Percentiles rank a stretch among this genome's conserved stretches.
Evolutionary conservation across 2,888 invertebrate genomes (phyloP).

Genomic region (Trypoxylon attenuatum): DNA sequence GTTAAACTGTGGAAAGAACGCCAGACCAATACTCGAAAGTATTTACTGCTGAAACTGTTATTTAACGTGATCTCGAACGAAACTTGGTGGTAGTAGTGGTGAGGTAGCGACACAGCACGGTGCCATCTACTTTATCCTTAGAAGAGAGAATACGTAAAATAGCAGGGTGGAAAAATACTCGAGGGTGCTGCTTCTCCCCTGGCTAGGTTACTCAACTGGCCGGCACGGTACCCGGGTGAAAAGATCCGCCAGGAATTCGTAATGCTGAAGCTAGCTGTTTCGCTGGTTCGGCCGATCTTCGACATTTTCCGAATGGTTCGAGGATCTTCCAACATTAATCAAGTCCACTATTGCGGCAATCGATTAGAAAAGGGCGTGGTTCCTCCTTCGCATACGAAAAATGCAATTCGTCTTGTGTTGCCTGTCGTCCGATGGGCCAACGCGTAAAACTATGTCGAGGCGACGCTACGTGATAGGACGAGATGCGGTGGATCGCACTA

Average conservation of each 20-base stretch:
- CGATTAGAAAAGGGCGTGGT: conserved; percentile 36
- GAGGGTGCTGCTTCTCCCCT: no score
- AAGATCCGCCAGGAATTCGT: conserved; percentile 19
- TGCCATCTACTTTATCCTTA: background rate
- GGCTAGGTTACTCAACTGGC: no score
- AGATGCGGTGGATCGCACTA: no score
- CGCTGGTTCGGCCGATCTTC: conserved; percentile 6
- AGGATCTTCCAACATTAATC: conserved; percentile 34
- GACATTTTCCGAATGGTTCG: conserved; percentile 22
- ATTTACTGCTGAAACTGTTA: conserved; percentile 15
- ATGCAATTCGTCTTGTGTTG: background rate
- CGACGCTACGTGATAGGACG: no score
- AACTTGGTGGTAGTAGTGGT: no score
- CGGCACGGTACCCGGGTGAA: background rate
- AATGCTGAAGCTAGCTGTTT: conserved; percentile 9
- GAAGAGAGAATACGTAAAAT: background rate
- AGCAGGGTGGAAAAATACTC: conserved; percentile 1
- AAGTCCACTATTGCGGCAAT: conserved; percentile 12
- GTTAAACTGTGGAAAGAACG: background rate
- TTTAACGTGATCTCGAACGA: conserved; percentile 14
- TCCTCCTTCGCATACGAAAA: background rate
- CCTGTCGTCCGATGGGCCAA: background rate
- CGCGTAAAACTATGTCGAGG: no score
- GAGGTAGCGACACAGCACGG: background rate
- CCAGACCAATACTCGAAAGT: conserved; percentile 4